phyloP scores from a whole-genome alignment of 2,797 vertebrate genomes.

The Myotis daubentonii region DNA sequence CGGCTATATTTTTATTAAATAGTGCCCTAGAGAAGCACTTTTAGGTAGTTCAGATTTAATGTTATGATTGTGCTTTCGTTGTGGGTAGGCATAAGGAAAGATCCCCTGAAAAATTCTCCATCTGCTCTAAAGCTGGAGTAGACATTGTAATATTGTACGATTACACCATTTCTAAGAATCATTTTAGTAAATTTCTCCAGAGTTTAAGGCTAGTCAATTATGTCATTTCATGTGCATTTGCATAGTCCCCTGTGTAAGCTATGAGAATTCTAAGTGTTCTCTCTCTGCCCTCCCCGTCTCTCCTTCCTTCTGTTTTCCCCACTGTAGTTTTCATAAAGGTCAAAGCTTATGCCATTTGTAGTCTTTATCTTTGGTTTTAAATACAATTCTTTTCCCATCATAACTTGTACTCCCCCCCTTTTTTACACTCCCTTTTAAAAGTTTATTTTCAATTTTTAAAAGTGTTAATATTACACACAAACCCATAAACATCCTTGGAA shows the following conservation, averaged over 20 bases:
- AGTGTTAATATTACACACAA: neutral
- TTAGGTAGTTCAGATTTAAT: neutral
- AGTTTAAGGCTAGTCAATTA: neutral
- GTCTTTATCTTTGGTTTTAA: neutral
- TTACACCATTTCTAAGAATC: neutral
- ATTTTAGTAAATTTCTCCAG: neutral
- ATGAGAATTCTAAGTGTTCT: too few species aligned
- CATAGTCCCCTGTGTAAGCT: fast-evolving
- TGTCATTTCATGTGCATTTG: neutral
- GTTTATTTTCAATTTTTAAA: neutral
- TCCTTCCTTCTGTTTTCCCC: too few species aligned
- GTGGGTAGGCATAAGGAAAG: neutral
- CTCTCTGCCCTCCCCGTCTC: fast-evolving
- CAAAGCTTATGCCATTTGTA: neutral
- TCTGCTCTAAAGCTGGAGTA: neutral
- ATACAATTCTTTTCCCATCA: neutral
- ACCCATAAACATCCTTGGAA: neutral
- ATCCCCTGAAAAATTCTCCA: neutral
- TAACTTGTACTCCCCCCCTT: neutral
- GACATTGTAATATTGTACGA: neutral
- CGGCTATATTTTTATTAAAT: neutral
- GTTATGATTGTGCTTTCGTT: neutral
- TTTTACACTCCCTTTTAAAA: neutral
- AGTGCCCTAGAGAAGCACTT: neutral
- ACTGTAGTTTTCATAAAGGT: neutral